Percentiles rank a stretch among this genome's conserved stretches.
phyloP scores from a whole-genome alignment of 2,888 invertebrate genomes.

The Eumerus sabulonum region DNA sequence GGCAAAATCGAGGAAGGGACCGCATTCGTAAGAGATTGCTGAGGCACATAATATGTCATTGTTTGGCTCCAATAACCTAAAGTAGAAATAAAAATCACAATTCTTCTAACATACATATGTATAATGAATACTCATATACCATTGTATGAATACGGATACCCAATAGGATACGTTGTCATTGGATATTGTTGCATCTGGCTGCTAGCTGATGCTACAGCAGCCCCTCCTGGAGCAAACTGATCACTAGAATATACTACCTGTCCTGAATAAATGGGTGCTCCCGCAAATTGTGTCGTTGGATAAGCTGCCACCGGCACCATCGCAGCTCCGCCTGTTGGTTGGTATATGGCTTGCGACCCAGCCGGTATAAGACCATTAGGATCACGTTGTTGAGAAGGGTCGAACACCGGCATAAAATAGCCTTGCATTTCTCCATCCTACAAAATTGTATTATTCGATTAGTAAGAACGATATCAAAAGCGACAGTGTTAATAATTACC shows the following conservation, averaged over 20 bases:
- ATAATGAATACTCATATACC: too few species aligned
- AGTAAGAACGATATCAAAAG: constrained; percentile 1
- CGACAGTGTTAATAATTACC: constrained; percentile 62
- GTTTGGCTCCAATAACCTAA: constrained; percentile 77
- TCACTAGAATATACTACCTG: constrained; percentile 79
- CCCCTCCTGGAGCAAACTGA: constrained; percentile 73
- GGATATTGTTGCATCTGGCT: constrained; percentile 78
- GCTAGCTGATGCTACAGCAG: constrained; percentile 71
- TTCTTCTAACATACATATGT: too few species aligned
- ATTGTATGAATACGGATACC: constrained; percentile 79
- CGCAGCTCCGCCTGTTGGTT: constrained; percentile 74
- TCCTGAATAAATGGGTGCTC: constrained; percentile 77
- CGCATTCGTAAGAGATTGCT: constrained; percentile 73
- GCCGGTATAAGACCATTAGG: constrained; percentile 74
- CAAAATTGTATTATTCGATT: constrained; percentile 48
- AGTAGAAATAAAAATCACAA: too few species aligned
- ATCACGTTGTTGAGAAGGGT: constrained; percentile 76
- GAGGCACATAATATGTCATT: constrained; percentile 79
- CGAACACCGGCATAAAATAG: constrained; percentile 78
- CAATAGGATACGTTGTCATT: constrained; percentile 77
- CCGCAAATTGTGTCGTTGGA: constrained; percentile 76
- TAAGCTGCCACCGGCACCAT: constrained; percentile 78
- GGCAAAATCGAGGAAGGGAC: constrained; percentile 75
- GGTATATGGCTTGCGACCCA: constrained; percentile 76
- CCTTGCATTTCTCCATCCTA: constrained; percentile 77